phyloP scores from a whole-genome alignment of 2,113 vertebrate genomes.

The Isichthys henryi region DNA sequence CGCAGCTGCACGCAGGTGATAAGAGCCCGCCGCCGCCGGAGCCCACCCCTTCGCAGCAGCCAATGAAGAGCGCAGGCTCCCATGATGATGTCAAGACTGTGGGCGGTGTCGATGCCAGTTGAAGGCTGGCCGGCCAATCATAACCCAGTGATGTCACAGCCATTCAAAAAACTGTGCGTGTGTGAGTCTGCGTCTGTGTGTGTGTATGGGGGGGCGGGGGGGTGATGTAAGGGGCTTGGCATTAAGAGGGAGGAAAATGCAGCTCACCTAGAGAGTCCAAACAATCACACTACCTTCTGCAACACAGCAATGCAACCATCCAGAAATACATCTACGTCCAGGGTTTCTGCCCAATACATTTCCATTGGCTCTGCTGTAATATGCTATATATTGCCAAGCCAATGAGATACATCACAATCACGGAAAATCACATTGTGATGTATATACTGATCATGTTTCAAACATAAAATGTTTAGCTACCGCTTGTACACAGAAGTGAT shows the following conservation, averaged over 20 bases:
- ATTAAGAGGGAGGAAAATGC: not conserved
- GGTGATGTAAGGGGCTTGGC: not conserved
- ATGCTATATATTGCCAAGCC: not conserved
- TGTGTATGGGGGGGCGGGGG: not conserved
- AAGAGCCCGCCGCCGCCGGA: conserved; percentile 46
- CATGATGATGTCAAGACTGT: conserved; percentile 54
- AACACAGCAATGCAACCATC: not conserved
- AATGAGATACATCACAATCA: not conserved
- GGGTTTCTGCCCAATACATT: not conserved
- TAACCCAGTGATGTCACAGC: conserved; percentile 40
- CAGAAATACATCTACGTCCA: not conserved
- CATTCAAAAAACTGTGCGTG: conserved; percentile 29
- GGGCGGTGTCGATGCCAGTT: conserved; percentile 44
- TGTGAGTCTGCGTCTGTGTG: not conserved
- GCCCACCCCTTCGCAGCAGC: conserved; percentile 11
- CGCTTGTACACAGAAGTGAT: not conserved
- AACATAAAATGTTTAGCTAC: not conserved
- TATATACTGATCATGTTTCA: not conserved
- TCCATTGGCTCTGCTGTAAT: not conserved
- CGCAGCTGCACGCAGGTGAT: conserved; percentile 63
- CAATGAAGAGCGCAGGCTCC: conserved; percentile 52
- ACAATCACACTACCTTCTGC: not conserved
- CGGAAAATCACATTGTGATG: not conserved
- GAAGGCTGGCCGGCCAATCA: conserved; percentile 43
- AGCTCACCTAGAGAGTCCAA: not conserved